Conservation (phyloP, 92 coral and sea anemone genomes). For the Umimayanthus kanabou region DNA sequence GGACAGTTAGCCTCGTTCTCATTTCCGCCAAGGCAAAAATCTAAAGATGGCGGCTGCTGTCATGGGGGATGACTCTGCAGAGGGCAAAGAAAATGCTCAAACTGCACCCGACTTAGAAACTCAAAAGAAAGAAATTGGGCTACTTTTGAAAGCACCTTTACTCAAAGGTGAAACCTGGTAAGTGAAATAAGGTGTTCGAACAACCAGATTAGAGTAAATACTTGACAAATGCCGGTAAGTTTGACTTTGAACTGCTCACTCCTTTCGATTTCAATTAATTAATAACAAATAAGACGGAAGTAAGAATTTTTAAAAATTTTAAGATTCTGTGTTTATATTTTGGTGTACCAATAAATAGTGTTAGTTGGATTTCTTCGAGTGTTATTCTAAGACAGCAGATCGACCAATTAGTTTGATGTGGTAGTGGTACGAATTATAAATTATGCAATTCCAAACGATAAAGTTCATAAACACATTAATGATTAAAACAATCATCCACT, state of each 20-base stretch:
- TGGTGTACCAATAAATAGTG: not conserved
- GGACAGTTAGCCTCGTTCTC: not conserved
- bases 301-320: not conserved
- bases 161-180: constrained; percentile 95
- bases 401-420: too few relatives aligned
- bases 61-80: constrained; percentile 49
- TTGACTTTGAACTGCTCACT: not conserved
- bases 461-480: too few relatives aligned
- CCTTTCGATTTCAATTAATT: too few relatives aligned
- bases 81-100: constrained; percentile 49
- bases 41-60: constrained; percentile 77
- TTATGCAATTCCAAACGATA: too few relatives aligned
- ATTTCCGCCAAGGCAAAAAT: not conserved
- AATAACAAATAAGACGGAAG: too few relatives aligned
- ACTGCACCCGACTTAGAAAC: constrained; percentile 59
- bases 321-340: not conserved
- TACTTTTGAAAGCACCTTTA: constrained; percentile 59
- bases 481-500: too few relatives aligned
- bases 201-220: not conserved
- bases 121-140: constrained; percentile 73
- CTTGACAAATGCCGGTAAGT: constrained; percentile 49
- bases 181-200: constrained; percentile 26
- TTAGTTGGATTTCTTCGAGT: too few relatives aligned
- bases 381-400: not conserved
- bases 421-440: too few relatives aligned